A percentile compares a stretch with the other conserved stretches of the same genome.
Conservation (phyloP, 2,888 invertebrate species). For the Eupithecia pulchellata region DNA sequence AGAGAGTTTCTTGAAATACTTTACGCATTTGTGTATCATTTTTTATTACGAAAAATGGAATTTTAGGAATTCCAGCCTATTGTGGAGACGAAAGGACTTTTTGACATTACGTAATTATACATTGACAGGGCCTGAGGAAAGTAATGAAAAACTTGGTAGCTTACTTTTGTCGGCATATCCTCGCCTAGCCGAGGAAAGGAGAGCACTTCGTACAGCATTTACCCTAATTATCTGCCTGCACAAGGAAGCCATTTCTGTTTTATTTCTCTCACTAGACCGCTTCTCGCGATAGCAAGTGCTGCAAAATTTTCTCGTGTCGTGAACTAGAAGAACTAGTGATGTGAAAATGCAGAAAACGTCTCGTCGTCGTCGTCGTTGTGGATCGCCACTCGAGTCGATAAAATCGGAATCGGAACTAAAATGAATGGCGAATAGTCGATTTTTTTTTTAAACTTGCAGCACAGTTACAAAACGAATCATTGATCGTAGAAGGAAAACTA, state of each 20-base stretch:
- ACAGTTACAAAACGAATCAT: not conserved
- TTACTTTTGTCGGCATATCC: slow-evolving; percentile 88
- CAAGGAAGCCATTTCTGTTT: slow-evolving; percentile 89
- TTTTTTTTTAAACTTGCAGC: not conserved
- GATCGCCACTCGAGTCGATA: not conserved
- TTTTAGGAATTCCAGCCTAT: slow-evolving; percentile 21
- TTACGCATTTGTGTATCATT: not conserved
- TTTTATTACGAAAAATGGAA: slow-evolving; percentile 7
- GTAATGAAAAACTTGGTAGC: slow-evolving; percentile 54
- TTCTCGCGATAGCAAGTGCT: slow-evolving; percentile 79
- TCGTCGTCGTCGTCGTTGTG: not conserved
- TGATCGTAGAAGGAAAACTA: not conserved
- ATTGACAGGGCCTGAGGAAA: slow-evolving; percentile 64
- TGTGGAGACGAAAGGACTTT: slow-evolving; percentile 45
- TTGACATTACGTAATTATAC: slow-evolving; percentile 83
- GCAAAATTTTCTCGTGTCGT: slow-evolving; percentile 50
- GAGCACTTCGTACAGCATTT: slow-evolving; percentile 87
- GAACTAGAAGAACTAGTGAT: slow-evolving; percentile 43
- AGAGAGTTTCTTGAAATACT: not conserved
- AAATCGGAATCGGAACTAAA: not conserved
- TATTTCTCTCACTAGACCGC: slow-evolving; percentile 74
- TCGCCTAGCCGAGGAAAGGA: slow-evolving; percentile 86
- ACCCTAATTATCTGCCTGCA: slow-evolving; percentile 89
- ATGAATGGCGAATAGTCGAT: not conserved
- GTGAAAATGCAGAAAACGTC: slow-evolving; percentile 21